phyloP scores from a whole-genome alignment of 2,113 vertebrate genomes.

The Rhagologus leucostigma region DNA sequence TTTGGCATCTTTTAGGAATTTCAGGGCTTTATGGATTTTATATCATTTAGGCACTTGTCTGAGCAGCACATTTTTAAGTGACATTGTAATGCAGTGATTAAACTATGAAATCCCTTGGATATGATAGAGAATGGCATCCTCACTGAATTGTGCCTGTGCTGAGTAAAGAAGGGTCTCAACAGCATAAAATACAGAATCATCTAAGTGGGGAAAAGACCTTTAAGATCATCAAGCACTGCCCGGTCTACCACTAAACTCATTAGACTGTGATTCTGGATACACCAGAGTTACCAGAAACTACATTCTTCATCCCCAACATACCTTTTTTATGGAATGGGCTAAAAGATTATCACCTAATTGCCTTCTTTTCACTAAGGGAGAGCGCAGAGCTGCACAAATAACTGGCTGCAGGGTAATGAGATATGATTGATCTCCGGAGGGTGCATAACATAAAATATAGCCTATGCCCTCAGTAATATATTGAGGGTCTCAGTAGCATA shows the following conservation, averaged over 20 bases:
- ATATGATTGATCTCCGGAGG: constrained; percentile 3
- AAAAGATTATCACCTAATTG: background rate
- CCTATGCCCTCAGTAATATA: rapidly evolving
- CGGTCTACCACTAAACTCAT: background rate
- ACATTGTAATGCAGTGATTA: background rate
- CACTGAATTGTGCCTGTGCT: background rate
- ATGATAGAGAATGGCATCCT: background rate
- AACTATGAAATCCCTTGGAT: background rate
- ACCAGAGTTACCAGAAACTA: background rate
- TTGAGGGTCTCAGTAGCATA: background rate
- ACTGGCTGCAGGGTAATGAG: constrained; percentile 14
- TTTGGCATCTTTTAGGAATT: background rate
- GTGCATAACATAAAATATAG: background rate
- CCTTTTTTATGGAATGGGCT: background rate
- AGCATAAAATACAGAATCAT: background rate
- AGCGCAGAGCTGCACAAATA: background rate
- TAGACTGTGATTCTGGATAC: background rate
- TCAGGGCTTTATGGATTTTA: background rate
- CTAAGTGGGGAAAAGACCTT: background rate
- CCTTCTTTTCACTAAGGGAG: background rate
- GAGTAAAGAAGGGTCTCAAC: background rate
- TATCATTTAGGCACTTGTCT: background rate
- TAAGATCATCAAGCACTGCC: background rate
- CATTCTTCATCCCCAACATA: background rate
- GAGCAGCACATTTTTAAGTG: background rate